These are phyloP conservation scores for Ailurus styani DNA, from an alignment of 2,113 vertebrate species.

Conservation along the genomic window DNA sequence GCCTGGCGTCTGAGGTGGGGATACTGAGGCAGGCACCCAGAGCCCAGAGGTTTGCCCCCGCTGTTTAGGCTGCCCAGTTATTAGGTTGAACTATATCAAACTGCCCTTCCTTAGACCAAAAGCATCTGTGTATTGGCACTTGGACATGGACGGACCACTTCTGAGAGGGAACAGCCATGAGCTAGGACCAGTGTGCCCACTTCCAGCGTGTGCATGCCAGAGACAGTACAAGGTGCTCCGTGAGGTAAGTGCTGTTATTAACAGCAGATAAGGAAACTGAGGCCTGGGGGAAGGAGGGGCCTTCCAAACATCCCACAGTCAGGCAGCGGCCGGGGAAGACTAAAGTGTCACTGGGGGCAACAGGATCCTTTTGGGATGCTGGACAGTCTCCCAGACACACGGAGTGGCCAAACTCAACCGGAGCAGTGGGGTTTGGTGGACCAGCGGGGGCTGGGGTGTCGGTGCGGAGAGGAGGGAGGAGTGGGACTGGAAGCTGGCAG, in stretches of 20 bases:
- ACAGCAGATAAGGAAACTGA: background rate
- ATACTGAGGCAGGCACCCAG: background rate
- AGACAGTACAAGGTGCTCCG: fast-evolving
- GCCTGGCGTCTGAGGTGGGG: background rate
- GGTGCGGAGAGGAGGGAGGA: too few species aligned
- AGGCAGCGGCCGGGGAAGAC: background rate
- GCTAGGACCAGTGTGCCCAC: background rate
- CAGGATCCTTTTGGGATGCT: background rate
- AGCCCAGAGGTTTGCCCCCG: background rate
- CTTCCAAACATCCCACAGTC: background rate
- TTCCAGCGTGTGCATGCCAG: fast-evolving
- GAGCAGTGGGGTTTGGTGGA: background rate
- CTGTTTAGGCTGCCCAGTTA: fast-evolving
- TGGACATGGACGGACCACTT: background rate
- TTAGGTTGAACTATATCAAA: background rate
- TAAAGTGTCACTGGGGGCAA: background rate
- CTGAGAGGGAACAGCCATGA: background rate
- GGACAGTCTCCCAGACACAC: background rate
- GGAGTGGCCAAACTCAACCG: background rate
- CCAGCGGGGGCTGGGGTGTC: fast-evolving
- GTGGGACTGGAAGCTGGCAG: background rate
- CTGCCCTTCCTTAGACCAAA: background rate
- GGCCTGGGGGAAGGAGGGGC: background rate
- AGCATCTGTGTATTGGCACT: background rate
- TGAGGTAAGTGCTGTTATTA: fast-evolving